Evolutionary conservation across 2,113 vertebrate species (phyloP).

Genomic region (Motacilla tschutschensis): DNA sequence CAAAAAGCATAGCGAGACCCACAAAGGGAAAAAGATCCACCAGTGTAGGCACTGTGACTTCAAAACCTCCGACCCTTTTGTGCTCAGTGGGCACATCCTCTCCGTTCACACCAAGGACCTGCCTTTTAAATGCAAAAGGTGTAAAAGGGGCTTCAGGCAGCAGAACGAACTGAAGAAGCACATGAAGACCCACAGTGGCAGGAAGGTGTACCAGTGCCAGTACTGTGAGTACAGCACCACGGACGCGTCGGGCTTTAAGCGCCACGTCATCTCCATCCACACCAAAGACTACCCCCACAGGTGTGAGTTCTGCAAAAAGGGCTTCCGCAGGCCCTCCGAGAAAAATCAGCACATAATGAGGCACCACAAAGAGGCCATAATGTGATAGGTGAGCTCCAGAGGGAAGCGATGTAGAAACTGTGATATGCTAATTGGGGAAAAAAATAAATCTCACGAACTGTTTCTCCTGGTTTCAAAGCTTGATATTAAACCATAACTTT

Average conservation of each 20-base stretch:
- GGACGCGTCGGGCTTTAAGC: conserved; percentile 97
- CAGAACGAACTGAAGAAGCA: conserved; percentile 97
- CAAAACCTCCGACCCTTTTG: conserved; percentile 95
- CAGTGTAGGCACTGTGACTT: conserved; percentile 98
- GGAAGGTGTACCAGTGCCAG: conserved; percentile 98
- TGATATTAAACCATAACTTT: conserved; percentile 76
- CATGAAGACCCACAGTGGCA: conserved; percentile 98
- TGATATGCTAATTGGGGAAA: conserved; percentile 60
- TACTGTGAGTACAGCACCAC: conserved; percentile 98
- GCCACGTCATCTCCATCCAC: conserved; percentile 98
- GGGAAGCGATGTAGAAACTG: conserved; percentile 59
- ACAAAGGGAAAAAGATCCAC: conserved; percentile 95
- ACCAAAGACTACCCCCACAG: conserved; percentile 98
- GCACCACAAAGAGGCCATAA: conserved; percentile 95
- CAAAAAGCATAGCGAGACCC: conserved; percentile 95
- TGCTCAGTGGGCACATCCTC: conserved; percentile 95
- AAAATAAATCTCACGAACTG: conserved; percentile 69
- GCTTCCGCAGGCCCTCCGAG: conserved; percentile 96
- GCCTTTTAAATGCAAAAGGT: conserved; percentile 97
- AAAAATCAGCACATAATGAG: conserved; percentile 99
- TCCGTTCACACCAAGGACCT: conserved; percentile 98
- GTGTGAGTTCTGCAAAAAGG: conserved; percentile 98
- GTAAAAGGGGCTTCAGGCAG: conserved; percentile 93
- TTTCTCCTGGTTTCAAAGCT: conserved; percentile 80
- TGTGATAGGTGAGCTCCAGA: conserved; percentile 68